Evolutionary conservation across 2,888 invertebrate genomes (phyloP), one percentile per base, ranked within the genome.

Genomic region (Scaptomyza flava): DNA sequence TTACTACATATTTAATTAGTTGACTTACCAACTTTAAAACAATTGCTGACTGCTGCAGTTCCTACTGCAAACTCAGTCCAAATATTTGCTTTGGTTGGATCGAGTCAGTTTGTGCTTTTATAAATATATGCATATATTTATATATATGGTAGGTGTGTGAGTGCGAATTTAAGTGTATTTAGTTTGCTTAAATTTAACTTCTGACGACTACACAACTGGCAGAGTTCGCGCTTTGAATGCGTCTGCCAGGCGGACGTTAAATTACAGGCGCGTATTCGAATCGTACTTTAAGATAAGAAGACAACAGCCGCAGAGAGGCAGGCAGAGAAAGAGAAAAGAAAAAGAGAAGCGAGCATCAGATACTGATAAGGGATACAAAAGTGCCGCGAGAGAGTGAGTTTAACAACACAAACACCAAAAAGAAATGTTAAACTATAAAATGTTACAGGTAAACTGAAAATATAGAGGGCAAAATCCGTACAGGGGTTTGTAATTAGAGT

Each of bases 281-380:
- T 62, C 70, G 74, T 78, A 87, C 79, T 77, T 74, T 61, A 68
- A 84, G 87, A 87, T 81, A 87, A 84, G 85, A 54, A 69, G 72
- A 63, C 72, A 59, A 34, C 63, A 63, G 47, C 34, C 52, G 17
- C 33, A 14, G 34, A 52, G 61, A 12, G 47, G 47, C 41, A 34
- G 50, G 3, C 47, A 46, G 50, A 48, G 33, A 42, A 34, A 54
- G 59, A 17, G 17, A 17, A 17, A 17, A 46, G 50, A 48, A 30
- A 42, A 34, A 54, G 59, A 43, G 41, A 23, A 38, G 53, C 34
- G 65, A 62, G 70, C 78, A 77, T 70, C 74, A 53, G 54, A 12
- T 52, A 72, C 74, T 78, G 78, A 78, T 78, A 78, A 77, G 64
- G 68, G 72, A 57, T 46, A 51, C 54, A 51, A 12, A 50, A 45